Conservation (phyloP, 2,888 invertebrate genomes). For the Tetranychus truncatus region DNA sequence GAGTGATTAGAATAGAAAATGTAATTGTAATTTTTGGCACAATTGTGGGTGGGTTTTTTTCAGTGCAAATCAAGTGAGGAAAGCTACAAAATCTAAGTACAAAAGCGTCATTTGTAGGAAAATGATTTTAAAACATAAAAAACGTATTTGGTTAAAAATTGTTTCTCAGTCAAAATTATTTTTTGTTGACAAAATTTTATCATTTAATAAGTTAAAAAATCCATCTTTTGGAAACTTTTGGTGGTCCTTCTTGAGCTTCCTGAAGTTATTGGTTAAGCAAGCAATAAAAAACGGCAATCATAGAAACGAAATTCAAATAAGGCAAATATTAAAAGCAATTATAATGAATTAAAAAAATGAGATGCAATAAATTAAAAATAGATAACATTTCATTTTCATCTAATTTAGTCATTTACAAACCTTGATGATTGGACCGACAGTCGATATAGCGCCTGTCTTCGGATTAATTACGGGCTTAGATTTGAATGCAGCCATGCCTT, state of each 20-base stretch:
- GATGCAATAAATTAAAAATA: slow-evolving; percentile 11
- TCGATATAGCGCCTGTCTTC: slow-evolving; percentile 31
- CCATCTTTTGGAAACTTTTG: too few relatives aligned
- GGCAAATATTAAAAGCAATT: not conserved
- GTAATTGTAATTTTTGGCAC: not conserved
- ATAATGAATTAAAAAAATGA: not conserved
- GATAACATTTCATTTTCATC: slow-evolving; percentile 14
- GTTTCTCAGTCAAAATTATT: too few relatives aligned
- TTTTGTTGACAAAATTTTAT: too few relatives aligned
- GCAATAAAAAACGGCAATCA: not conserved
- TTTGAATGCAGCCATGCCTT: slow-evolving; percentile 93
- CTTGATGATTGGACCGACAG: slow-evolving; percentile 86
- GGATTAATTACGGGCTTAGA: slow-evolving; percentile 43
- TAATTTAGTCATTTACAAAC: slow-evolving; percentile 38
- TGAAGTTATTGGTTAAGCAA: too few relatives aligned
- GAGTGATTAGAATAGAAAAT: not conserved
- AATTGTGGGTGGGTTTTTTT: not conserved
- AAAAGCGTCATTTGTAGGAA: too few relatives aligned
- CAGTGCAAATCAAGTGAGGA: not conserved
- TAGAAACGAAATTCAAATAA: not conserved
- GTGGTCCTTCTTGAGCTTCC: too few relatives aligned
- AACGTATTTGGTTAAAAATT: too few relatives aligned
- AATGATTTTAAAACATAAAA: too few relatives aligned
- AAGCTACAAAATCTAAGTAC: too few relatives aligned
- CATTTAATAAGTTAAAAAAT: too few relatives aligned